Percentiles rank a stretch among this genome's conserved stretches.
Evolutionary conservation across 2,113 vertebrate genomes (phyloP).

Genomic region (Salvelinus fontinalis): DNA sequence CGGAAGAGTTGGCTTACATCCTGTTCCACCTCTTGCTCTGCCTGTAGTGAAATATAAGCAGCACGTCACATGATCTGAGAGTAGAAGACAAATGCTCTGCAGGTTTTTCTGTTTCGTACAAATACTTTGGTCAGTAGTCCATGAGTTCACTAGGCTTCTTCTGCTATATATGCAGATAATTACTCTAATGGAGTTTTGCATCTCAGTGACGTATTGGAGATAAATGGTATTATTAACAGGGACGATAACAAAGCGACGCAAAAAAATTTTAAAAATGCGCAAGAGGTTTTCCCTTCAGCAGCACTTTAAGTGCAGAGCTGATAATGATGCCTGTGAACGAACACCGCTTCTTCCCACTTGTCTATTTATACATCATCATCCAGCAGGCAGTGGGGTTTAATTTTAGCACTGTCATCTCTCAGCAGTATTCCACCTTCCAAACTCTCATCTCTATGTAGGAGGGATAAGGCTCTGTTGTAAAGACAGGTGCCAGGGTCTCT

Average conservation of each 20-base stretch:
- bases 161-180: neutral
- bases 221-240: too few species aligned
- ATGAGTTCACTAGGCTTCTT: too few species aligned
- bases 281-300: neutral
- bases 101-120: neutral
- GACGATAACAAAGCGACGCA: too few species aligned
- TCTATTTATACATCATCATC: conserved; percentile 70
- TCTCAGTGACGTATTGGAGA: neutral
- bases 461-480: conserved; percentile 28
- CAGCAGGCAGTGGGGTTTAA: conserved; percentile 57
- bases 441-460: conserved; percentile 48
- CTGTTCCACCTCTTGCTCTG: conserved; percentile 20
- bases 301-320: conserved; percentile 14
- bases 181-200: neutral
- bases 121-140: too few species aligned
- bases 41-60: conserved; percentile 30
- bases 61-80: conserved; percentile 20
- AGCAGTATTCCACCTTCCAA: conserved; percentile 45
- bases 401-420: conserved; percentile 70
- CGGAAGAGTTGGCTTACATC: conserved; percentile 28
- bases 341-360: conserved; percentile 49
- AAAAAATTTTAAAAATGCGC: too few species aligned
- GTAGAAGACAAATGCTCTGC: neutral
- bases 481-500: conserved; percentile 6
- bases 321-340: conserved; percentile 46